These are phyloP conservation scores for Garra rufa DNA, from an alignment of 2,113 vertebrate species.

Conservation along the genomic window DNA sequence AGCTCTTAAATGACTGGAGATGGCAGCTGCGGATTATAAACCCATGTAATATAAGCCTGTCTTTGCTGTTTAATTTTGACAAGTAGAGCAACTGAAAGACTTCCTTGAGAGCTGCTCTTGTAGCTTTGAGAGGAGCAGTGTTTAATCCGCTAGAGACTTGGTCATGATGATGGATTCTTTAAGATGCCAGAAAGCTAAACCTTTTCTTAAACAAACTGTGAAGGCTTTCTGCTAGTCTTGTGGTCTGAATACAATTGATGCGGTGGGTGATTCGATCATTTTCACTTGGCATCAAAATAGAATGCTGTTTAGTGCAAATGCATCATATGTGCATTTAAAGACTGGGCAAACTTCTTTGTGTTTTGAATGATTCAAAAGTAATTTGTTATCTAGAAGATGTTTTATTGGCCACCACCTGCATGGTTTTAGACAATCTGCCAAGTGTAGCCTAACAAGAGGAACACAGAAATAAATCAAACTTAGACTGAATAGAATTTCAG, in stretches of 20 bases:
- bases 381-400: too few species aligned
- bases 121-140: neutral
- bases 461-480: neutral
- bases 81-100: constrained; percentile 2
- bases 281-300: neutral
- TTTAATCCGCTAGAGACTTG: neutral
- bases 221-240: neutral
- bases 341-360: neutral
- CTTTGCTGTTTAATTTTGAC: constrained; percentile 14
- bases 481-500: neutral
- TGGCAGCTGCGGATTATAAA: constrained; percentile 44
- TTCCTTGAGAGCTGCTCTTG: neutral
- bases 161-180: neutral
- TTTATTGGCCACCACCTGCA: neutral
- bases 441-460: neutral
- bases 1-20: neutral
- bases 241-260: neutral
- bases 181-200: neutral
- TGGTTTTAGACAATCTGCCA: neutral
- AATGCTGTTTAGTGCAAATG: neutral
- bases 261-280: neutral
- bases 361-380: too few species aligned
- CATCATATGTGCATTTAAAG: neutral
- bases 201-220: neutral
- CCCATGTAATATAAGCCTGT: constrained; percentile 17